Evolutionary conservation across 2,888 invertebrate genomes (phyloP), one percentile per base, ranked within the genome.

Genomic region (Hirudinaria manillensis): DNA sequence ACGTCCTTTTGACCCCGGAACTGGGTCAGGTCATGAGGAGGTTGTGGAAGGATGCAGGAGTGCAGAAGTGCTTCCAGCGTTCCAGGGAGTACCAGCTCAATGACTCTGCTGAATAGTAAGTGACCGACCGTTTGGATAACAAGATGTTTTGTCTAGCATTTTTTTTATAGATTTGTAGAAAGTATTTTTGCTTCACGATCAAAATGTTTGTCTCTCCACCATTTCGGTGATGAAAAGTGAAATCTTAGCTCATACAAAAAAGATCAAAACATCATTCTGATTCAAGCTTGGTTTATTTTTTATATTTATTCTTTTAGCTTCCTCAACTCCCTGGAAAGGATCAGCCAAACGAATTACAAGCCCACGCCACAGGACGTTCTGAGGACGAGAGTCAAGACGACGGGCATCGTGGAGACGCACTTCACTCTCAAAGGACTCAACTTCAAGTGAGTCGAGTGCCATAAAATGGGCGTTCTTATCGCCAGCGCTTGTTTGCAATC

Each of bases 361-460:
- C 94, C 94, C 75, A 92, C 92, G 67, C 92, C 93, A 83, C 93
- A 94, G 86, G 94, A 94, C 88, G 92, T 94, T 29, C 86, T 94
- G 76, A 88, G 93, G 79, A 93, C 93, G 3, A 87, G 93, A 81
- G 93, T 94, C 55, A 94, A 93, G 86, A 94, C 93, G 24, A 94
- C 93, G 0, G 94, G 93, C 78, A 94, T 94, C 82, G 92, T 94
- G 67, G 94, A 94, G 87, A 93, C 93, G 38, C 91, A 93, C 83
- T 94, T 94, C 86, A 90, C 90, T 72, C 93, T 93, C 86, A 93
- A 93, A 86, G 91, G 91, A 81, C 86, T 94, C 79, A 90, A 92
- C 86, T 94, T 94, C 86, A 93, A 93, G 93, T 93, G 86, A 87
- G 90, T 29, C 16, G 1, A 16, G 45, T 45, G 45, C 45, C 16